Evolutionary conservation across 1,140 invertebrate genomes (phyloP).

Genomic region (Anagrus nilaparvatae): DNA sequence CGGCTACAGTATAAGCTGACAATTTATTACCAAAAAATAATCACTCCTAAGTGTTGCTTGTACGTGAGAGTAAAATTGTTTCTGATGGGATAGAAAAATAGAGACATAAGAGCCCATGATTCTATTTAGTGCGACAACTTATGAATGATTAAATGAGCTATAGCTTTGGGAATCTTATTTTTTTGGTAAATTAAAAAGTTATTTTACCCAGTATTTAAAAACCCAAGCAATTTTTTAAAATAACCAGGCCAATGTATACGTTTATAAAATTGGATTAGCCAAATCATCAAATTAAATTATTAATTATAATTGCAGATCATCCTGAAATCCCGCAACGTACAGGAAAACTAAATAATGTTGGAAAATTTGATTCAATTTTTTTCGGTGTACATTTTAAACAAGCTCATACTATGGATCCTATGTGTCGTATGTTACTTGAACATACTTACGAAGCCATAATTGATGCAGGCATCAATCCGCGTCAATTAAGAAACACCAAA

Average conservation of each 20-base stretch:
- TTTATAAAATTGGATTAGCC: background rate
- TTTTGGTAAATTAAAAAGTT: no score
- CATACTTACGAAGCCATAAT: constrained; percentile 78
- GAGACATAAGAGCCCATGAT: no score
- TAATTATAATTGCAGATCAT: constrained; percentile 37
- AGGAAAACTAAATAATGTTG: constrained; percentile 70
- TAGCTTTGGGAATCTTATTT: no score
- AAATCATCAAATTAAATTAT: background rate
- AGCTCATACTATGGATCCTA: constrained; percentile 80
- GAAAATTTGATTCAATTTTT: constrained; percentile 74
- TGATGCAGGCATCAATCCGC: constrained; percentile 61
- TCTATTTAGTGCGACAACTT: no score
- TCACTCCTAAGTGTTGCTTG: no score
- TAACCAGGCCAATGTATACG: background rate
- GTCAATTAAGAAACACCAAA: constrained; percentile 52
- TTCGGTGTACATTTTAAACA: constrained; percentile 76
- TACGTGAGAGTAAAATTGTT: no score
- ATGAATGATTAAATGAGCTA: no score
- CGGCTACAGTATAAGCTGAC: no score
- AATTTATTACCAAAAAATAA: no score
- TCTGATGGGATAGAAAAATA: no score
- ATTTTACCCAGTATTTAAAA: background rate
- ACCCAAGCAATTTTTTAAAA: no score
- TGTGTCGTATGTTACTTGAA: constrained; percentile 76
- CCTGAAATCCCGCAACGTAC: constrained; percentile 60